These are phyloP conservation scores for Spea multiplicata DNA, from an alignment of 2,113 vertebrate genomes.

Conservation along the genomic window DNA sequence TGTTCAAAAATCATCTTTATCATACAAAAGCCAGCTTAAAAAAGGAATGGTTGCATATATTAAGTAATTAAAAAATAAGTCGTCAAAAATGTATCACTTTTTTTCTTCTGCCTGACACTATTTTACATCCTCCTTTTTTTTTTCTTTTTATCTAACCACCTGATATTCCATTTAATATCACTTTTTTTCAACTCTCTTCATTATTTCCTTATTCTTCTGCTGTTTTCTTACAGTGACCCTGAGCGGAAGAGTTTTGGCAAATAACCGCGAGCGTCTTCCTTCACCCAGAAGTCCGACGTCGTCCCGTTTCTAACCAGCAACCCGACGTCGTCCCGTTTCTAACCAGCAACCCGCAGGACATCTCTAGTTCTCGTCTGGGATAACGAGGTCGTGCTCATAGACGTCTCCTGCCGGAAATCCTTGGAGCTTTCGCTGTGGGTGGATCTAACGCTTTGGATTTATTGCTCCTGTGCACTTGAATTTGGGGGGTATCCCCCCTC, in stretches of 20 bases:
- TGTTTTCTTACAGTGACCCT: slow-evolving; percentile 23
- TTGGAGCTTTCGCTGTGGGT: background rate
- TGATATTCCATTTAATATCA: no score
- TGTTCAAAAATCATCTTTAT: no score
- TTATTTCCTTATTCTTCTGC: background rate
- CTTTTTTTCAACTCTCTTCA: background rate
- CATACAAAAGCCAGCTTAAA: no score
- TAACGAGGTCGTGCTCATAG: background rate
- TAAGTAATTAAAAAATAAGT: no score
- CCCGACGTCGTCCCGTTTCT: background rate
- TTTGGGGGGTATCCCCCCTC: slow-evolving; percentile 29
- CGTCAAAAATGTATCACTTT: no score
- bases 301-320: background rate
- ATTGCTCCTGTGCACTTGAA: background rate
- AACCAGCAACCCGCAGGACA: background rate
- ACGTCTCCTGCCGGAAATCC: background rate
- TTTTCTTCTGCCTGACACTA: no score
- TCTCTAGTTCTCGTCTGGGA: background rate
- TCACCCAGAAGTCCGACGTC: background rate
- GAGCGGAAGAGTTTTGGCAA: background rate
- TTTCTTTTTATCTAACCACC: no score
- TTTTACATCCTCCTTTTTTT: no score
- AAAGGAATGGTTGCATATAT: no score
- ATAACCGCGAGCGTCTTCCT: background rate
- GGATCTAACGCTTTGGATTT: slow-evolving; percentile 19